These are phyloP conservation scores for Lepilemur septentrionalis DNA, from an alignment of 2,797 vertebrate species.

Conservation along the genomic window DNA sequence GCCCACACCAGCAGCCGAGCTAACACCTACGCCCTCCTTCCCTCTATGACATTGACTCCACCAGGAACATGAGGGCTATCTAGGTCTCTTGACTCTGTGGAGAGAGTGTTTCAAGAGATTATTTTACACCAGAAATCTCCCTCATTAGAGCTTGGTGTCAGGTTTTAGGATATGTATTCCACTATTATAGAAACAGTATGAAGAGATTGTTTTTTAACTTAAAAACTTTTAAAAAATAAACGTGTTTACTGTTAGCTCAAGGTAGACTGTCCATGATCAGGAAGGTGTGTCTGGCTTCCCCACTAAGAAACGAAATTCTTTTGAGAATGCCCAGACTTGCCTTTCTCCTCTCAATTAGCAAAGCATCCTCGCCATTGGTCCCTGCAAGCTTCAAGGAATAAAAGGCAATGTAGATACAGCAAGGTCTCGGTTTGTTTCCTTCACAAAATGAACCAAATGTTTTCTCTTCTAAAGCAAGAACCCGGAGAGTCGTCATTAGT, in stretches of 20 bases:
- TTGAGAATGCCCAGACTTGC: not conserved
- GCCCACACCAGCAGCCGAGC: not conserved
- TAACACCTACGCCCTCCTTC: not conserved
- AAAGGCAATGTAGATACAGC: constrained; percentile 27
- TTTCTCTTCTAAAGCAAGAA: constrained; percentile 51
- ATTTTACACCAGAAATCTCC: not conserved
- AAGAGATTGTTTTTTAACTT: not conserved
- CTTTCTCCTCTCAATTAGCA: constrained; percentile 20
- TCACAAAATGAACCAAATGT: constrained; percentile 45
- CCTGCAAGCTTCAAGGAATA: not conserved
- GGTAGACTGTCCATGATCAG: not conserved
- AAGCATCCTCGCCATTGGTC: not conserved
- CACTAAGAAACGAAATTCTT: not conserved
- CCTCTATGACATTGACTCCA: not conserved
- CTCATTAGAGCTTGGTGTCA: not conserved
- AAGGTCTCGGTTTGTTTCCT: constrained; percentile 34
- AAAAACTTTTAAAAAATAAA: not conserved
- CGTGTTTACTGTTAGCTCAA: not conserved
- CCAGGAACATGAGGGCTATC: not conserved
- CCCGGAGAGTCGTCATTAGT: constrained; percentile 54
- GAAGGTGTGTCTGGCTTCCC: not conserved
- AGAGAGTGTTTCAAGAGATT: not conserved
- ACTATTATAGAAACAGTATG: not conserved
- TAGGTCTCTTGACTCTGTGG: not conserved
- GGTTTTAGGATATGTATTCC: not conserved